These are phyloP conservation scores for Centruroides sculpturatus DNA, from an alignment of 1,140 invertebrate genomes.

Conservation along the genomic window DNA sequence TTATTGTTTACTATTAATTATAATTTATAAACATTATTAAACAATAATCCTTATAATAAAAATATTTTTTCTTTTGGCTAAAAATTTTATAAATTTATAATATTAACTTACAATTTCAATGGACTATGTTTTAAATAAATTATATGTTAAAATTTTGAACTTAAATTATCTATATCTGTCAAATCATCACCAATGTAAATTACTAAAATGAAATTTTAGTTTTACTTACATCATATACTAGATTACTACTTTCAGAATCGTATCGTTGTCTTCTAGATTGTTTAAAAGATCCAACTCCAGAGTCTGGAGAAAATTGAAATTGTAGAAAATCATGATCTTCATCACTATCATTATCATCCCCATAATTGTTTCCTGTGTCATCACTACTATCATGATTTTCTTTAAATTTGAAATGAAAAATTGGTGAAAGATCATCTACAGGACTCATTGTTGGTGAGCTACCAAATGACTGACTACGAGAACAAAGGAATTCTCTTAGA, in stretches of 20 bases:
- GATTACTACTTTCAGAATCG: conserved; percentile 10
- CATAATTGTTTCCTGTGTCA: conserved; percentile 10
- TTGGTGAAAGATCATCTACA: too few species aligned
- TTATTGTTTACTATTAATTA: too few species aligned
- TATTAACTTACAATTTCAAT: too few species aligned
- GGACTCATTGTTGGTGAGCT: neutral
- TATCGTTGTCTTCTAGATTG: conserved; percentile 11
- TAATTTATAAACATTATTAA: too few species aligned
- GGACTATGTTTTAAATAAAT: too few species aligned
- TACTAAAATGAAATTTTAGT: neutral
- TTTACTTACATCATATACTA: conserved; percentile 8
- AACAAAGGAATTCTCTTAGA: conserved; percentile 22
- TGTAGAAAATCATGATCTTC: conserved; percentile 19
- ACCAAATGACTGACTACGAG: conserved; percentile 18
- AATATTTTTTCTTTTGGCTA: too few species aligned
- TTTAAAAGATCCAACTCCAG: conserved; percentile 21
- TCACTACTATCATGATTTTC: conserved; percentile 6
- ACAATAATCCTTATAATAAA: too few species aligned
- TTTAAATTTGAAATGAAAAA: conserved; percentile 5
- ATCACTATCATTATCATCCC: conserved; percentile 18
- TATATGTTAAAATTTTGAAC: too few species aligned
- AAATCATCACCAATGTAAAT: too few species aligned
- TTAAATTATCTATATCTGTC: too few species aligned
- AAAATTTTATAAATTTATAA: too few species aligned
- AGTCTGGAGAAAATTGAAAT: conserved; percentile 23